Evolutionary conservation across 2,797 vertebrate genomes (phyloP).

Genomic region (Mastacembelus armatus): DNA sequence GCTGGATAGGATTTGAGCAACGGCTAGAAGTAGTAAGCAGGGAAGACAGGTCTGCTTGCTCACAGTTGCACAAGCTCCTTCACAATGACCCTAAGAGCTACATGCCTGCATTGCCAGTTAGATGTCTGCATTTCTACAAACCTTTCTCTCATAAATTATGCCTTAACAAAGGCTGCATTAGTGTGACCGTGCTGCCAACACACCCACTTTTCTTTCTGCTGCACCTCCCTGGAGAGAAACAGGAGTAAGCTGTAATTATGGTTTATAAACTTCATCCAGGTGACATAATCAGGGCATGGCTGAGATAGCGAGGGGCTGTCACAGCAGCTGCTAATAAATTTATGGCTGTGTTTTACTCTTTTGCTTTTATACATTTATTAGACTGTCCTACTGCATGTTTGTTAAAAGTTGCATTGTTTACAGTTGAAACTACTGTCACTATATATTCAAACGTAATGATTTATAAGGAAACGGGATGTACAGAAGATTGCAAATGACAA

Average conservation of each 20-base stretch:
- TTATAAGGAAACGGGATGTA: slow-evolving; percentile 2
- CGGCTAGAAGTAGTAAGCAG: slow-evolving; percentile 13
- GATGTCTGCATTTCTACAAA: slow-evolving; percentile 42
- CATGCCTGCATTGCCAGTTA: slow-evolving; percentile 18
- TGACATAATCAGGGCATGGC: slow-evolving; percentile 81
- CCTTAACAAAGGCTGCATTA: slow-evolving; percentile 49
- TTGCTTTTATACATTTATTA: background rate
- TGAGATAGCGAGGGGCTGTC: slow-evolving; percentile 62
- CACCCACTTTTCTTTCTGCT: slow-evolving; percentile 63
- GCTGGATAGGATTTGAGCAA: slow-evolving; percentile 57
- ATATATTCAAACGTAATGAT: background rate
- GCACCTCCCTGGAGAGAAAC: slow-evolving; percentile 58
- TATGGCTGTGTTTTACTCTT: slow-evolving; percentile 2
- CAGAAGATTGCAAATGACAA: background rate
- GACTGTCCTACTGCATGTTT: background rate
- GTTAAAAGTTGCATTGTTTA: background rate
- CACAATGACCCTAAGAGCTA: slow-evolving; percentile 23
- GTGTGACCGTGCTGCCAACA: slow-evolving; percentile 57
- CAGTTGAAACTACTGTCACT: background rate
- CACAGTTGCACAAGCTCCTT: slow-evolving; percentile 33
- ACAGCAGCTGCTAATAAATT: slow-evolving; percentile 59
- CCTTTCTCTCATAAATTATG: slow-evolving; percentile 66
- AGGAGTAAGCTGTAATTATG: slow-evolving; percentile 73
- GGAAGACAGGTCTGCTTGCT: slow-evolving; percentile 47
- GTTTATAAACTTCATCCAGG: slow-evolving; percentile 78